These are phyloP conservation scores for Eubasilissa regina DNA, from an alignment of 1,140 invertebrate species.

Conservation along the genomic window DNA sequence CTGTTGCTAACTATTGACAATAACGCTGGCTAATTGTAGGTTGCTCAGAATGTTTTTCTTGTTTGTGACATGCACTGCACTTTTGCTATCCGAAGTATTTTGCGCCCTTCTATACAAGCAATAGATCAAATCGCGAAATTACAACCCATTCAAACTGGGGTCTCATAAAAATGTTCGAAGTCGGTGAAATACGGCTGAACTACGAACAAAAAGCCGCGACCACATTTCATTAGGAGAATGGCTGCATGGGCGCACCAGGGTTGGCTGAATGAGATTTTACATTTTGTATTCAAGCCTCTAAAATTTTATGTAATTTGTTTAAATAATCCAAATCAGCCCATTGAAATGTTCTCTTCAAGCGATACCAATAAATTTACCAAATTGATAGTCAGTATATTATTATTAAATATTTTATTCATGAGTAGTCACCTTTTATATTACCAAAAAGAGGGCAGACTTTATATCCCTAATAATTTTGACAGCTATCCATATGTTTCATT, in stretches of 20 bases:
- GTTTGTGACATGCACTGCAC: no score
- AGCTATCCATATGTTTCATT: no score
- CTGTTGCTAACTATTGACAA: no score
- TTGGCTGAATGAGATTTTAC: constrained; percentile 16
- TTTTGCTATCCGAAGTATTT: not conserved
- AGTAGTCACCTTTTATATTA: no score
- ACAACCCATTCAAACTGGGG: constrained; percentile 56
- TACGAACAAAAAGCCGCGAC: constrained; percentile 46
- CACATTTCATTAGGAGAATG: constrained; percentile 50
- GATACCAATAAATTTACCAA: not conserved
- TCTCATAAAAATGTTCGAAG: constrained; percentile 57
- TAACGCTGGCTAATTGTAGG: no score
- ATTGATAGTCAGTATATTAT: no score
- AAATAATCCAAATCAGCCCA: constrained; percentile 11
- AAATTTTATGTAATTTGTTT: not conserved
- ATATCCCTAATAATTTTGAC: no score
- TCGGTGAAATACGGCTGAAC: constrained; percentile 53
- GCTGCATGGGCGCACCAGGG: constrained; percentile 5
- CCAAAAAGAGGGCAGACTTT: no score
- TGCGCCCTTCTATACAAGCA: constrained; percentile 8
- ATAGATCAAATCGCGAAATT: constrained; percentile 58
- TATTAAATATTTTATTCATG: no score
- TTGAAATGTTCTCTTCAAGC: not conserved
- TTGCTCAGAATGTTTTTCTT: no score
- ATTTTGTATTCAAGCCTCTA: constrained; percentile 25